These are phyloP conservation scores for Cheirogaleus major DNA, from an alignment of 2,797 vertebrate species.

Conservation along the genomic window DNA sequence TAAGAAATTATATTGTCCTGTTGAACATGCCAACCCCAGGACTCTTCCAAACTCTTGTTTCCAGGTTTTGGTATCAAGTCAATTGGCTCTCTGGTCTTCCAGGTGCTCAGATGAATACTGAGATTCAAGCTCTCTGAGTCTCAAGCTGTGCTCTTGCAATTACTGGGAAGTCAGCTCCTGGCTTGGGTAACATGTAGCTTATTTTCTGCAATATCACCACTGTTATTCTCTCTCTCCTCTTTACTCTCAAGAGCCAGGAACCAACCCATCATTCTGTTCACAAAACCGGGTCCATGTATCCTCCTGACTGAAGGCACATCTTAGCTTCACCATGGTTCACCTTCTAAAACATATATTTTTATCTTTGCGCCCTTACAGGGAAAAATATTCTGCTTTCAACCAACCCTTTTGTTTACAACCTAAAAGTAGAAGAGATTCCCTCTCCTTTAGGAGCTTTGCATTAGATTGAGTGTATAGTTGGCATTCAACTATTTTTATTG, in stretches of 20 bases:
- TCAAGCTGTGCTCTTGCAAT: not conserved
- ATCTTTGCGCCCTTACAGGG: not conserved
- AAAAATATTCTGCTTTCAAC: not conserved
- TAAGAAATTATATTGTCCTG: not conserved
- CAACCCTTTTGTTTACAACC: not conserved
- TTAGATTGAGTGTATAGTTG: not conserved
- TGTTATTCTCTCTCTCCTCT: not conserved
- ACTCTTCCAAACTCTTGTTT: not conserved
- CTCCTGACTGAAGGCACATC: not conserved
- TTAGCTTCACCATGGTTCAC: not conserved
- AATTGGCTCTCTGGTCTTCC: not conserved
- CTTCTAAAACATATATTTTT: not conserved
- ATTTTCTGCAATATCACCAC: not conserved
- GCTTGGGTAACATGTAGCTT: not conserved
- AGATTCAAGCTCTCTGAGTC: not conserved
- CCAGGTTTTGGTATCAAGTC: not conserved
- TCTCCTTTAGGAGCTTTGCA: not conserved
- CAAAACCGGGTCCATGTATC: not conserved
- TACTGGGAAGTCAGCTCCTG: not conserved
- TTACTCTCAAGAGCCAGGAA: not conserved
- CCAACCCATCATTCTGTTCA: not conserved
- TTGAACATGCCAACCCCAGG: not conserved
- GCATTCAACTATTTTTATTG: not conserved
- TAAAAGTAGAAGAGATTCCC: not conserved
- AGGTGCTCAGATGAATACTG: slow-evolving; percentile 25